Evolutionary conservation across 2,888 invertebrate species (phyloP).

Genomic region (Muscina levida): DNA sequence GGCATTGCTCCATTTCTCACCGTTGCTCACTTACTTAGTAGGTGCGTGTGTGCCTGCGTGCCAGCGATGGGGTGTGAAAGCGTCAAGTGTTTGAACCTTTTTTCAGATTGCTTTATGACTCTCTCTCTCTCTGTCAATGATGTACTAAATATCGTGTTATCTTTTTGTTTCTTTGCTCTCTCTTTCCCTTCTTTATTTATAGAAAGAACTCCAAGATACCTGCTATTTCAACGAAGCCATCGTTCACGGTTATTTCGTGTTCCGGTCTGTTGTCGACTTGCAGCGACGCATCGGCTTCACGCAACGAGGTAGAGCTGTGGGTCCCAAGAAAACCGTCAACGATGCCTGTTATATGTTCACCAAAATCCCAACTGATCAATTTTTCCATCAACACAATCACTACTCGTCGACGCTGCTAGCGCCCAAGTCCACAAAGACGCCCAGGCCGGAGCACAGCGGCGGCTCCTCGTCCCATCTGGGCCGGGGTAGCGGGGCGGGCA

Average conservation of each 20-base stretch:
- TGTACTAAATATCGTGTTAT: constrained; percentile 19
- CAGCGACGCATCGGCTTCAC: constrained; percentile 79
- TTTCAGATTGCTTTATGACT: background rate
- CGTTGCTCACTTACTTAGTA: background rate
- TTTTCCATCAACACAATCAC: constrained; percentile 75
- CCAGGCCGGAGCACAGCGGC: constrained; percentile 29
- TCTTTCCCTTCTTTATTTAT: constrained; percentile 51
- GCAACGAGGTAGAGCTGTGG: constrained; percentile 79
- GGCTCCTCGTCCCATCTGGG: background rate
- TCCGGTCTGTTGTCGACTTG: constrained; percentile 78
- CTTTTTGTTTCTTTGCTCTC: background rate
- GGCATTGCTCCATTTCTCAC: constrained; percentile 29
- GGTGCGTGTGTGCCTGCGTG: too few species aligned
- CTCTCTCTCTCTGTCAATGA: background rate
- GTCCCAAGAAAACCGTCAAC: constrained; percentile 78
- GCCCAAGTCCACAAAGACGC: constrained; percentile 53
- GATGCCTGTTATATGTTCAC: constrained; percentile 79
- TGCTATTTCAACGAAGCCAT: constrained; percentile 80
- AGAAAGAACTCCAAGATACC: constrained; percentile 79
- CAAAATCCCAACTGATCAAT: constrained; percentile 77
- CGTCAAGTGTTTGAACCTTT: background rate
- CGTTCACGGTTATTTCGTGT: constrained; percentile 79
- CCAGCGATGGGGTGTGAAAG: background rate
- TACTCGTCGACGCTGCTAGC: constrained; percentile 50
- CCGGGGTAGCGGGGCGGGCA: constrained; percentile 61